phyloP scores from a whole-genome alignment of 2,113 vertebrate genomes.

The Pelusios castaneus region DNA sequence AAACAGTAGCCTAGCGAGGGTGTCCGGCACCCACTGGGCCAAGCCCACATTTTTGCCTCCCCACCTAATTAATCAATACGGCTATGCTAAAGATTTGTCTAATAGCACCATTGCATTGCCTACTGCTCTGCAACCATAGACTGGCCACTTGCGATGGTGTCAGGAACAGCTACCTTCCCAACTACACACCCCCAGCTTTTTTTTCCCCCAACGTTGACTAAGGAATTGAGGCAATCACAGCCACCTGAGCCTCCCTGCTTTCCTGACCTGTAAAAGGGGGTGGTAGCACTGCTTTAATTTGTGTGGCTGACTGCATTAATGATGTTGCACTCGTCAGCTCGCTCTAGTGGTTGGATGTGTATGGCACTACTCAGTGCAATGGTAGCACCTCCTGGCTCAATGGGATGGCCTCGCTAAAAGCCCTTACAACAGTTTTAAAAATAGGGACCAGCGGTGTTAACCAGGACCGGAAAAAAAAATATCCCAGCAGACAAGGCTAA shows the following conservation, averaged over 20 bases:
- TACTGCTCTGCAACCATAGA: not conserved
- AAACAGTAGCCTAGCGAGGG: too few relatives aligned
- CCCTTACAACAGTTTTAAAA: not conserved
- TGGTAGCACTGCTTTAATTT: not conserved
- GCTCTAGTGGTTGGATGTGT: not conserved
- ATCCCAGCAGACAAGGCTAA: not conserved
- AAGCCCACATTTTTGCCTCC: not conserved
- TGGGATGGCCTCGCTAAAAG: not conserved
- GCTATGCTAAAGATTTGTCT: not conserved
- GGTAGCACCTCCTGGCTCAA: not conserved
- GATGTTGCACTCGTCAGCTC: not conserved
- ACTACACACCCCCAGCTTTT: not conserved
- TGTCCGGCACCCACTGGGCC: too few relatives aligned
- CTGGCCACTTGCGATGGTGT: not conserved
- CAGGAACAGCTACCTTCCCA: not conserved
- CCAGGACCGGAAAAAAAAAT: too few relatives aligned
- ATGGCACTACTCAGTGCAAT: fast-evolving
- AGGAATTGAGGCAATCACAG: not conserved
- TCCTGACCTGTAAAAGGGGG: not conserved
- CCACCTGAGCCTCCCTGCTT: not conserved
- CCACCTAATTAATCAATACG: not conserved
- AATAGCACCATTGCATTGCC: not conserved
- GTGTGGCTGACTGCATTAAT: not conserved
- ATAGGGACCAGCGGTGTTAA: too few relatives aligned
- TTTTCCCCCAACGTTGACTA: not conserved